These are phyloP conservation scores for Eupithecia inturbata DNA, from an alignment of 2,888 invertebrate genomes.

Conservation along the genomic window DNA sequence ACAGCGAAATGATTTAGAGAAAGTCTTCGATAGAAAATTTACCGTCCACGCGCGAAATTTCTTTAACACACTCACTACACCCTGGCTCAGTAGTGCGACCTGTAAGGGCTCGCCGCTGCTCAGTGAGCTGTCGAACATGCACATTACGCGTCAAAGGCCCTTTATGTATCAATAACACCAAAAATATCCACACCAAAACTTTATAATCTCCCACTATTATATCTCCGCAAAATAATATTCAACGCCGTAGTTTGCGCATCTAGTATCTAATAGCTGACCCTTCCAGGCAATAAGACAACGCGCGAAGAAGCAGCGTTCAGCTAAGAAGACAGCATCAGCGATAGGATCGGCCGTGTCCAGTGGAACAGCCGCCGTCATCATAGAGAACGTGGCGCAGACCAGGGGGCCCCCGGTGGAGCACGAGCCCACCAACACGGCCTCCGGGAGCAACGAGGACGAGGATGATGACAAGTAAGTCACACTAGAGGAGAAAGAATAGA, in stretches of 20 bases:
- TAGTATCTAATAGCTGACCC: not conserved
- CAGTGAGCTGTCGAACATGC: not conserved
- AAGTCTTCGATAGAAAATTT: not conserved
- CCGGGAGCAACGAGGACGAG: conserved; percentile 94
- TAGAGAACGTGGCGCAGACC: conserved; percentile 93
- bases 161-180: too few species aligned
- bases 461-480: conserved; percentile 84
- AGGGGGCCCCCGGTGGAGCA: conserved; percentile 84
- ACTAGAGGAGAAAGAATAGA: not conserved
- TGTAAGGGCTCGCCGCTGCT: not conserved
- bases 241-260: not conserved
- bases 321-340: conserved; percentile 85
- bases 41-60: too few species aligned
- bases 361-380: conserved; percentile 92
- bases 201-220: not conserved
- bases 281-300: conserved; percentile 91
- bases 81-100: not conserved
- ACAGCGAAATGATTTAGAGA: not conserved
- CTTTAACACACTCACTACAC: too few species aligned
- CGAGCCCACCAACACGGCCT: conserved; percentile 93
- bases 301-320: conserved; percentile 91
- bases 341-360: conserved; percentile 87
- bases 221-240: not conserved
- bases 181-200: not conserved
- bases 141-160: not conserved